Percentiles rank a stretch among this genome's conserved stretches.
Evolutionary conservation across 2,113 vertebrate species (phyloP).

Genomic region (Andinoacara biseriatus): DNA sequence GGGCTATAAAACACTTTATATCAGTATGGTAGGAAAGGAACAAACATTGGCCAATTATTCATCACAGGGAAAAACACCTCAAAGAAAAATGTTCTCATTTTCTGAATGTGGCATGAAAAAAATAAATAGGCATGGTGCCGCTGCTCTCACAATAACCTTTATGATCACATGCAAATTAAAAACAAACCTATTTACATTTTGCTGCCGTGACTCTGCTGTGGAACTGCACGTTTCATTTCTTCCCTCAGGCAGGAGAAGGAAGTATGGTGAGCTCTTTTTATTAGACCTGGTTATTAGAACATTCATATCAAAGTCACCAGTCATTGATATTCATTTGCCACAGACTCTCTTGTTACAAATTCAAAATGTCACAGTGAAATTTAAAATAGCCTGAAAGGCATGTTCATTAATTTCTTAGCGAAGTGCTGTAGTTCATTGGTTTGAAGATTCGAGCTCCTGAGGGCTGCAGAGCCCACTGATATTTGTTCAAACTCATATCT

Average conservation of each 20-base stretch:
- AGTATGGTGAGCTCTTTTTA: constrained; percentile 62
- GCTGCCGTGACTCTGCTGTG: constrained; percentile 46
- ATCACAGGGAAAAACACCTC: constrained; percentile 50
- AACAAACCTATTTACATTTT: constrained; percentile 76
- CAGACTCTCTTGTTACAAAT: constrained; percentile 63
- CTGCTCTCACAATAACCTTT: constrained; percentile 67
- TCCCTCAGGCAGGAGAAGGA: constrained; percentile 47
- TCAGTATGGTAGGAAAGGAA: constrained; percentile 8
- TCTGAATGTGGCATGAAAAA: constrained; percentile 46
- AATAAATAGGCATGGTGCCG: constrained; percentile 43
- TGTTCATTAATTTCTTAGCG: constrained; percentile 68
- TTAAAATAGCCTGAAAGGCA: constrained; percentile 51
- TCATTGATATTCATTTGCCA: constrained; percentile 70
- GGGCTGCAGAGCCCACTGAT: constrained; percentile 38
- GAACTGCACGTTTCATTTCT: constrained; percentile 54
- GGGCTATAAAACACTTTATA: constrained; percentile 55
- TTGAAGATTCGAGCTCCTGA: constrained; percentile 34
- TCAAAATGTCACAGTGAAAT: constrained; percentile 71
- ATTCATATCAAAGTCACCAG: constrained; percentile 63
- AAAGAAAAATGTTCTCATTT: constrained; percentile 57
- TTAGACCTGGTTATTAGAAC: constrained; percentile 72
- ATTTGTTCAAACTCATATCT: constrained; percentile 62
- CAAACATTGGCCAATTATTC: constrained; percentile 53
- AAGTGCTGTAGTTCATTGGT: constrained; percentile 53
- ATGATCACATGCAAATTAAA: constrained; percentile 78